Percentiles rank a stretch among this genome's conserved stretches.
Conservation (phyloP, 2,888 invertebrate genomes). For the Ceriagrion tenellum region DNA sequence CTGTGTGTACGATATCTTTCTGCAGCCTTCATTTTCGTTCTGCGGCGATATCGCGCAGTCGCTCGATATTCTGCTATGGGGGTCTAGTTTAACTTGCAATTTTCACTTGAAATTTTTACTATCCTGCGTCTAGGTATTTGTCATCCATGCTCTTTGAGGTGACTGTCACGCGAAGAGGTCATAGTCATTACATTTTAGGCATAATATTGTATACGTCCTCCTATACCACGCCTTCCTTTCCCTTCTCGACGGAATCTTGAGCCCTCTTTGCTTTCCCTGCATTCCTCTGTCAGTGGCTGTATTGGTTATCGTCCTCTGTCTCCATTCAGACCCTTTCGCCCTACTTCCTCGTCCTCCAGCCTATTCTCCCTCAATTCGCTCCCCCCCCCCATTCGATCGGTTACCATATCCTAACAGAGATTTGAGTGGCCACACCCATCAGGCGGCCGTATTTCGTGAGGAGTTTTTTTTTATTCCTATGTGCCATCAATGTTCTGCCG, state of each 20-base stretch:
- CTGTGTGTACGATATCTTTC: too few species aligned
- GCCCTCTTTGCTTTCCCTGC: neutral
- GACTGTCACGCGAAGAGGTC: too few species aligned
- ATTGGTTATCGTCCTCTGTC: neutral
- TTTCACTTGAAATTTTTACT: neutral
- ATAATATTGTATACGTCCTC: too few species aligned
- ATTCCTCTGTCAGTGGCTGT: neutral
- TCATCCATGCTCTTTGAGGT: neutral
- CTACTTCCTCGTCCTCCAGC: too few species aligned
- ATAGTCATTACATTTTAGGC: too few species aligned
- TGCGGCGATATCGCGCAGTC: too few species aligned
- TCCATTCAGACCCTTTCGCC: neutral
- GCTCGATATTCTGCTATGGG: too few species aligned
- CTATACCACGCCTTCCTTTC: neutral
- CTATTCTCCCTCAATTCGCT: too few species aligned
- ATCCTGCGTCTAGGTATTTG: neutral
- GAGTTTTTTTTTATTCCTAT: neutral
- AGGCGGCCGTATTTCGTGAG: neutral
- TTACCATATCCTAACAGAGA: neutral
- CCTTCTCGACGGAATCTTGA: neutral
- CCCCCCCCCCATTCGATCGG: neutral
- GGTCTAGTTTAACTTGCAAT: neutral
- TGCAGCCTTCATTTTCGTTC: too few species aligned
- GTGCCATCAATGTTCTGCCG: neutral
- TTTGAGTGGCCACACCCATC: neutral